Conservation (phyloP, 2,888 invertebrate species). For the Cerastis leucographa region DNA sequence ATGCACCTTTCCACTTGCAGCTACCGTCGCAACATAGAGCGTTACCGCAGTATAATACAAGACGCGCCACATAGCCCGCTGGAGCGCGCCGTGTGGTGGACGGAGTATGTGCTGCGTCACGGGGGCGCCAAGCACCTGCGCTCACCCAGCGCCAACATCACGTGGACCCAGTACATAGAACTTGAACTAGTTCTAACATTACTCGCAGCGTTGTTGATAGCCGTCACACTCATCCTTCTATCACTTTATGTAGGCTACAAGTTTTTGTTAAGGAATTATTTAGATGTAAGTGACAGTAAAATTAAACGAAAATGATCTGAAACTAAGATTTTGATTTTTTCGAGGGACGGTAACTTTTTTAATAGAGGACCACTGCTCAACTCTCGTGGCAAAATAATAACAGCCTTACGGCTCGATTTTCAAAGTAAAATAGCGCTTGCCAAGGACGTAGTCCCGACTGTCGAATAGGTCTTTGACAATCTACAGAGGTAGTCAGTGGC, state of each 20-base stretch:
- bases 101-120: conserved; percentile 80
- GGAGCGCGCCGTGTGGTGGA: conserved; percentile 82
- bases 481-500: too few relatives aligned
- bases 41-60: conserved; percentile 26
- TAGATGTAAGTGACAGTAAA: conserved; percentile 2
- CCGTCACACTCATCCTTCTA: neutral
- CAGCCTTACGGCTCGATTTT: too few relatives aligned
- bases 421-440: too few relatives aligned
- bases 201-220: conserved; percentile 13
- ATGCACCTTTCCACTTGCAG: conserved; percentile 46
- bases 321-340: neutral
- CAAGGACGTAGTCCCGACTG: too few relatives aligned
- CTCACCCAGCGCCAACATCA: conserved; percentile 74
- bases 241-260: conserved; percentile 12
- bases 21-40: conserved; percentile 49
- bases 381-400: too few relatives aligned
- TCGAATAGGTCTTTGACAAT: too few relatives aligned
- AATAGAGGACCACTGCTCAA: too few relatives aligned
- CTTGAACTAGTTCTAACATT: conserved; percentile 63
- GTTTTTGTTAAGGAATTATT: conserved; percentile 1
- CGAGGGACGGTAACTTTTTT: too few relatives aligned
- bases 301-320: conserved; percentile 35
- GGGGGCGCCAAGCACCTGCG: conserved; percentile 81
- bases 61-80: conserved; percentile 64
- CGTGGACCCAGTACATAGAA: conserved; percentile 68